These are phyloP conservation scores for Atlantisia rogersi DNA, from an alignment of 2,113 vertebrate species.

Conservation along the genomic window DNA sequence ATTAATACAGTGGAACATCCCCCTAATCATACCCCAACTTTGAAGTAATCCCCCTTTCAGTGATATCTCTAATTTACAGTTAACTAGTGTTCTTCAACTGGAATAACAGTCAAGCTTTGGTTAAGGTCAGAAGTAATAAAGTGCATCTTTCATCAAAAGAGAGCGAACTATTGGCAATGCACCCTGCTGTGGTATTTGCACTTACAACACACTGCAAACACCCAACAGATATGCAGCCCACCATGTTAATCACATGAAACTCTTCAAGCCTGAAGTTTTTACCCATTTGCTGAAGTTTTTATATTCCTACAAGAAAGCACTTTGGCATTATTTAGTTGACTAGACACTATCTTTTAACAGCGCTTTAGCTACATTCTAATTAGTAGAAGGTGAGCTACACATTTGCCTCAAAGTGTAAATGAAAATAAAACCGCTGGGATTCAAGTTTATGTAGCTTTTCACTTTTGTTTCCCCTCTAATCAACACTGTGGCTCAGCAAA, in stretches of 20 bases:
- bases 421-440: background rate
- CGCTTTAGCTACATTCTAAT: background rate
- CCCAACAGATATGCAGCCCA: background rate
- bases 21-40: slow-evolving; percentile 30
- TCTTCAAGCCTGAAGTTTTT: background rate
- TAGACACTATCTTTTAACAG: background rate
- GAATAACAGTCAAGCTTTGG: background rate
- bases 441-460: background rate
- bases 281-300: background rate
- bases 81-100: slow-evolving; percentile 31
- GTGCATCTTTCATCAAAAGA: slow-evolving; percentile 14
- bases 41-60: slow-evolving; percentile 25
- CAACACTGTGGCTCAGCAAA: background rate
- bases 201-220: background rate
- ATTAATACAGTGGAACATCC: slow-evolving; percentile 51
- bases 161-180: background rate
- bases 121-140: slow-evolving; percentile 41
- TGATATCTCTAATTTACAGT: slow-evolving; percentile 37
- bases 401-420: background rate
- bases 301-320: background rate
- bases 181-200: background rate
- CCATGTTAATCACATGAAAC: background rate
- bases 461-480: background rate
- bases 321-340: background rate
- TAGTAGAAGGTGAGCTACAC: background rate